These are phyloP conservation scores for Acrobasis repandana DNA, from an alignment of 2,888 invertebrate species.

Conservation along the genomic window DNA sequence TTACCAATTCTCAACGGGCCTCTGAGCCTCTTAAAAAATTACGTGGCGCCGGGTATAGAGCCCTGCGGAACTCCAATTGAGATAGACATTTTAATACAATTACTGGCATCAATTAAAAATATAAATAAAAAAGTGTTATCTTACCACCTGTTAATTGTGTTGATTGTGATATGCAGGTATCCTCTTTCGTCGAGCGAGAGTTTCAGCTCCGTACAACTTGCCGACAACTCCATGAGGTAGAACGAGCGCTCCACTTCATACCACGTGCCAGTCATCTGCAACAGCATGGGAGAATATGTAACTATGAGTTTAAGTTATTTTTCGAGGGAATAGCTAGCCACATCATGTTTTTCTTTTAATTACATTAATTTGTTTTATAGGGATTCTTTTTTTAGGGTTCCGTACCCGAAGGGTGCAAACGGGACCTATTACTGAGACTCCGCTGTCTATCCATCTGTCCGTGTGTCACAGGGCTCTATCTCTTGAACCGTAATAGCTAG, in stretches of 20 bases:
- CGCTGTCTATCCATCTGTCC: too few species aligned
- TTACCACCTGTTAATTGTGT: slow-evolving; percentile 86
- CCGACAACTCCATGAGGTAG: slow-evolving; percentile 87
- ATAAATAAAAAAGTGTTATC: neutral
- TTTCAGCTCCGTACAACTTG: slow-evolving; percentile 86
- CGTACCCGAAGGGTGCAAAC: too few species aligned
- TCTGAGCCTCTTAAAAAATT: neutral
- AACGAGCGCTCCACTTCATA: slow-evolving; percentile 90
- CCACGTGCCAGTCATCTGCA: slow-evolving; percentile 87
- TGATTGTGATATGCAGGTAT: slow-evolving; percentile 83
- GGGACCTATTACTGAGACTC: too few species aligned
- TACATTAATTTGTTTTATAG: too few species aligned
- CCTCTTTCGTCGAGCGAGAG: slow-evolving; percentile 80
- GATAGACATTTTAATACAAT: neutral
- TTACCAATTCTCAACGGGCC: too few species aligned
- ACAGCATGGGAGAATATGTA: slow-evolving; percentile 3
- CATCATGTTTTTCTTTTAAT: too few species aligned
- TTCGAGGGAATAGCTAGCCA: too few species aligned
- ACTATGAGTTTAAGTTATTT: too few species aligned
- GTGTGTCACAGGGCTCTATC: too few species aligned
- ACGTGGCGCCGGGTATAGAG: neutral
- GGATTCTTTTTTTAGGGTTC: too few species aligned
- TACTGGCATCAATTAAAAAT: neutral
- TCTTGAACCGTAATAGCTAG: too few species aligned
- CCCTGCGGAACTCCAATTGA: neutral